Conservation (phyloP, 2,113 vertebrate genomes). For the Halcyon malimbica region DNA sequence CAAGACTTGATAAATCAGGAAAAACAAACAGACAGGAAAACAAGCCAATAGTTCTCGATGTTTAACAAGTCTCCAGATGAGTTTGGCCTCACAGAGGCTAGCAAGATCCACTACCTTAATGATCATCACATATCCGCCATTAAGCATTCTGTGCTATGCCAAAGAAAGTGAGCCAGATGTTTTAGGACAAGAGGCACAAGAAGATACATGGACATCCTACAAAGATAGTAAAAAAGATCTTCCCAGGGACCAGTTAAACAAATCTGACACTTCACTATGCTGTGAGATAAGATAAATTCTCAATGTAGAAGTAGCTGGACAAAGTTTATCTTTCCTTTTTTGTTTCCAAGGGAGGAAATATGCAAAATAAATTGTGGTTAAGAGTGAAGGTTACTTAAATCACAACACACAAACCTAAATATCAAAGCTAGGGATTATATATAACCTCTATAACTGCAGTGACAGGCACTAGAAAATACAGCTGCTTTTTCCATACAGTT, state of each 20-base stretch:
- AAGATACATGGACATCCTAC: neutral
- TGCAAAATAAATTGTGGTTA: neutral
- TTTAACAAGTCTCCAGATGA: neutral
- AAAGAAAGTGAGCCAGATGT: neutral
- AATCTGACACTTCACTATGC: neutral
- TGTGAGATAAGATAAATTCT: neutral
- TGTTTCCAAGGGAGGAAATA: neutral
- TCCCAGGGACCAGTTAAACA: neutral
- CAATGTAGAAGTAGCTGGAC: neutral
- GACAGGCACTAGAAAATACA: neutral
- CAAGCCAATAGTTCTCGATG: neutral
- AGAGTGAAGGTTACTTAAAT: neutral
- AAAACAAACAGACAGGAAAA: slow-evolving; percentile 34
- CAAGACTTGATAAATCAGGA: slow-evolving; percentile 16
- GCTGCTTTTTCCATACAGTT: neutral
- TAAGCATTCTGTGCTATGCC: neutral
- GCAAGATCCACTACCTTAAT: neutral
- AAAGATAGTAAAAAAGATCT: neutral
- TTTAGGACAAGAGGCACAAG: neutral
- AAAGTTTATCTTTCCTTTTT: neutral
- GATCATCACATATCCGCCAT: neutral
- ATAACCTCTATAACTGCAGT: neutral
- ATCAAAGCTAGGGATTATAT: neutral
- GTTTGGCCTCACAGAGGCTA: neutral
- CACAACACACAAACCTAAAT: neutral